Evolutionary conservation across 1,140 invertebrate genomes (phyloP), one percentile per base, ranked within the genome.

Genomic region (Apis florea): DNA sequence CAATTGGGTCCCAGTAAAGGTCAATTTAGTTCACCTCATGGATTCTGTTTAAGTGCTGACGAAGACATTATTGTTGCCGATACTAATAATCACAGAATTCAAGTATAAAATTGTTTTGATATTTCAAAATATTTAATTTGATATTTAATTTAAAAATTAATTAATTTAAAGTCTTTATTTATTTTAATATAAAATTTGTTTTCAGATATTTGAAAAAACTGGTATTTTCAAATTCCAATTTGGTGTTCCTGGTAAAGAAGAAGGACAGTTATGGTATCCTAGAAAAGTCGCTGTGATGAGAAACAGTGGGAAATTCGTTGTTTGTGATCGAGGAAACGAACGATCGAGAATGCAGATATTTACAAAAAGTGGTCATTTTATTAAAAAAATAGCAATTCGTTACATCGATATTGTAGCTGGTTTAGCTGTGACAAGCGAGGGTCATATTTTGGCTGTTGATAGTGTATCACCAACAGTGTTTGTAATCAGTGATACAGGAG

Each of bases 361-460:
- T 89, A 97, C 96, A 26, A 97, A 97, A 86, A 97, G 96, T 91
- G 97, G 97, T 24, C 96, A 97, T 89, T 97, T 97, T 91, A 95
- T 99, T 77, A 98, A 98, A 93, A 98, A 98, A 92, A 99, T 99
- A 89, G 97, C 97, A 64, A 98, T 98, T 83, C 94, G 98, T 80
- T 99, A 98, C 92, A 99, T 99, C 90, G 98, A 99, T 91, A 99
- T 99, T 87, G 98, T 99, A n/a, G 98, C 98, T 86, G 98, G 98
- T 59, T 94, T 99, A 87, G 98, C 98, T 24, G 97, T 99, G 17
- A 98, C 97, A 51, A 95, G 95, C 72, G 96, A 97, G 92, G 97
- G 98, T 21, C 96, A 99, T 83, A 99, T 99, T 90, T 98, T 99
- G 59, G 98, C 98, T 67, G 98, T 99, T n/a, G 98, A 99, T 91